Evolutionary conservation across 2,888 invertebrate species (phyloP).

Genomic region (Aphidoletes aphidimyza): DNA sequence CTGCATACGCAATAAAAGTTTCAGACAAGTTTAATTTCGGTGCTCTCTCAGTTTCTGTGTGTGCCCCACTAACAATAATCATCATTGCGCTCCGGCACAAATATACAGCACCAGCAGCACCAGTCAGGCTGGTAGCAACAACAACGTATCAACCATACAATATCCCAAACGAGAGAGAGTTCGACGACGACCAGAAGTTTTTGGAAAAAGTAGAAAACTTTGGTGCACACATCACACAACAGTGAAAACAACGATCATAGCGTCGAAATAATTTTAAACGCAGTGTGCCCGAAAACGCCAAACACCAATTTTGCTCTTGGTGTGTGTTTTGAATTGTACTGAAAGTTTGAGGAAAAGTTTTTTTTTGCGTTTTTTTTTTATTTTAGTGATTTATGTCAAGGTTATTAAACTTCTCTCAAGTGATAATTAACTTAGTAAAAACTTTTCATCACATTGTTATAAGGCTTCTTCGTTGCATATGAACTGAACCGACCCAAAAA

Average conservation of each 20-base stretch:
- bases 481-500: neutral
- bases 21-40: constrained; percentile 57
- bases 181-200: constrained; percentile 3
- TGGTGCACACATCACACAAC: constrained; percentile 35
- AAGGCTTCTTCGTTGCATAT: constrained; percentile 31
- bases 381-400: constrained; percentile 59
- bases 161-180: too few relatives aligned
- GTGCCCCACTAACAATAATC: constrained; percentile 56
- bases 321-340: neutral
- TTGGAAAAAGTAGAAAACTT: constrained; percentile 54
- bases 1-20: constrained; percentile 57
- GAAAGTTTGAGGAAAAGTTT: constrained; percentile 53
- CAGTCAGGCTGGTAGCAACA: neutral
- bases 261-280: constrained; percentile 50
- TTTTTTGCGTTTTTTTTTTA: constrained; percentile 57
- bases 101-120: neutral
- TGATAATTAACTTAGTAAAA: constrained; percentile 59
- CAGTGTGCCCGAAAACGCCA: constrained; percentile 46
- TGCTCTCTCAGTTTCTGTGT: neutral
- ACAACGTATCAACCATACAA: neutral
- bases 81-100: constrained; percentile 22
- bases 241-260: constrained; percentile 53
- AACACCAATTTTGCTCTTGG: neutral
- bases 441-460: constrained; percentile 57
- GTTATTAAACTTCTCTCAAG: constrained; percentile 59